phyloP scores from a whole-genome alignment of 2,113 vertebrate genomes.

The Semicossyphus pulcher region DNA sequence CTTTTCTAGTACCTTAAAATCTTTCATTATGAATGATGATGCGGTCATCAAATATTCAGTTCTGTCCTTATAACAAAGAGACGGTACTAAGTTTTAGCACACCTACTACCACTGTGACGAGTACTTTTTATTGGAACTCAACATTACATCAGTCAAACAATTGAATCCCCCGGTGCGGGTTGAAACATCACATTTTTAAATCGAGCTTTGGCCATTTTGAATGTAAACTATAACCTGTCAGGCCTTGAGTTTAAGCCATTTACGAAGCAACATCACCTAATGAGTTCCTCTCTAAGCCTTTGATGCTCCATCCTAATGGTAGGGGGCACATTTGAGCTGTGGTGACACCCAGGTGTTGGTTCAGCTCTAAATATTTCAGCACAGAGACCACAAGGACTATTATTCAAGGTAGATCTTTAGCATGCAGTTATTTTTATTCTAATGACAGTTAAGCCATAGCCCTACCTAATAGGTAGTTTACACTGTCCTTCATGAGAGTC shows the following conservation, averaged over 20 bases:
- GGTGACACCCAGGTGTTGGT: constrained; percentile 1
- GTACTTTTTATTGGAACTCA: not conserved
- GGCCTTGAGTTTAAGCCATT: not conserved
- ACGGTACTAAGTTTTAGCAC: not conserved
- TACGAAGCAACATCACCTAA: not conserved
- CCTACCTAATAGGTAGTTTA: constrained; percentile 19
- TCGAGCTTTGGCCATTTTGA: constrained; percentile 6
- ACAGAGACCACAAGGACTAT: constrained; percentile 21
- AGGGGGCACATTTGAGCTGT: constrained; percentile 42
- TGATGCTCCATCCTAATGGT: constrained; percentile 17
- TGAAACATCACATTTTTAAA: not conserved
- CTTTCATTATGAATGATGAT: not conserved
- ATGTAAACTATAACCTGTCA: not conserved
- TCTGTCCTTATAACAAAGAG: not conserved
- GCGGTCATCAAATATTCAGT: not conserved
- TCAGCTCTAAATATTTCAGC: constrained; percentile 27
- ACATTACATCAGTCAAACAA: not conserved
- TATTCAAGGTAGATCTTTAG: constrained; percentile 43
- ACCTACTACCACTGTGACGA: not conserved
- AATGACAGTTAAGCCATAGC: constrained; percentile 47
- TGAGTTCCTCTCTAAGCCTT: not conserved
- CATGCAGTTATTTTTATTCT: constrained; percentile 6
- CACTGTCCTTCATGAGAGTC: constrained; percentile 14
- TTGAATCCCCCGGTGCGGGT: not conserved
- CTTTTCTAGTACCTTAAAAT: no score